Conservation (phyloP, 1,140 invertebrate species). For the Oncopodura yosiiana region DNA sequence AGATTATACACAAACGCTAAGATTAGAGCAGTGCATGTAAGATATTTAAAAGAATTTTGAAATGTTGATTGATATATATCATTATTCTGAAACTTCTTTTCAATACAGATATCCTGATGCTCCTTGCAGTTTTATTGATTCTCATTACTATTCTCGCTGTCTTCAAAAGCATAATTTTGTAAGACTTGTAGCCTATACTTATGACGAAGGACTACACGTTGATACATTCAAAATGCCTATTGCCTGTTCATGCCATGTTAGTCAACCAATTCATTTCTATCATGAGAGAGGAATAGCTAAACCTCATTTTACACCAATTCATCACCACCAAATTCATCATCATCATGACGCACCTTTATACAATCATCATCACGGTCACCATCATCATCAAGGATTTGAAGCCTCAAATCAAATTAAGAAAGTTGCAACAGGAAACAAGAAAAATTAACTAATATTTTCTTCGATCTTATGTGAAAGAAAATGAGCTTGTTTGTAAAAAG, state of each 20-base stretch:
- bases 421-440: too few species aligned
- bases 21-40: conserved; percentile 38
- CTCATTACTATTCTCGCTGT: conserved; percentile 31
- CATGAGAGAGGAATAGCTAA: conserved; percentile 6
- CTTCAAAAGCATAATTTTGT: conserved; percentile 37
- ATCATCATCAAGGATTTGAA: too few species aligned
- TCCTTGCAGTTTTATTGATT: conserved; percentile 34
- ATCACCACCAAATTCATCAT: conserved; percentile 7
- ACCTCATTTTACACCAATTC: neutral
- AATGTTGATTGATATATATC: neutral
- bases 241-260: conserved; percentile 33
- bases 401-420: too few species aligned
- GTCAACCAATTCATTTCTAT: conserved; percentile 20
- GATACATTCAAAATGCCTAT: conserved; percentile 37
- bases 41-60: neutral
- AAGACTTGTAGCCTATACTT: conserved; percentile 35
- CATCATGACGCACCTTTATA: neutral
- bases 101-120: conserved; percentile 33
- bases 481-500: too few species aligned
- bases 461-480: too few species aligned
- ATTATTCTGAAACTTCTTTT: neutral
- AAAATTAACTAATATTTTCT: too few species aligned
- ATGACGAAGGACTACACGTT: conserved; percentile 36
- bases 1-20: conserved; percentile 34
- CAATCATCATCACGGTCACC: too few species aligned